A percentile compares a stretch with the other conserved stretches of the same genome.
Evolutionary conservation across 2,888 invertebrate species (phyloP).

Genomic region (Deilephila elpenor): DNA sequence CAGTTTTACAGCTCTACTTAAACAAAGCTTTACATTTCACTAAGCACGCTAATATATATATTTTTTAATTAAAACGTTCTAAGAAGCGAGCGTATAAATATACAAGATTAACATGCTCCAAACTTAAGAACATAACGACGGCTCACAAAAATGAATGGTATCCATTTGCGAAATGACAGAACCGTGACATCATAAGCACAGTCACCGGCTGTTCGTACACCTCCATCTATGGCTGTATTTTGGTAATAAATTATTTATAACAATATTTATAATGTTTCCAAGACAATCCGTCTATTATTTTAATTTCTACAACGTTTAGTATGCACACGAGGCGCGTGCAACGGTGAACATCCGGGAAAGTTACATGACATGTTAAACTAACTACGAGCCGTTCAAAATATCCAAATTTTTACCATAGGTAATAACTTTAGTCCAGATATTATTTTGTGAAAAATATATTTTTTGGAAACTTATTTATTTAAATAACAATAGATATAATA

Average conservation of each 20-base stretch:
- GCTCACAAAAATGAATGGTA: constrained; percentile 47
- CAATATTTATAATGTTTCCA: constrained; percentile 7
- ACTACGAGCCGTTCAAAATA: not conserved
- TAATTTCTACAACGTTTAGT: constrained; percentile 2
- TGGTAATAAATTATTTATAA: constrained; percentile 24
- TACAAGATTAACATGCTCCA: constrained; percentile 48
- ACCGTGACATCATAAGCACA: constrained; percentile 52
- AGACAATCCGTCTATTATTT: constrained; percentile 11
- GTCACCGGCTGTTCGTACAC: constrained; percentile 38
- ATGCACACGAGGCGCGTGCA: constrained; percentile 13
- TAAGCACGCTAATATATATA: not conserved
- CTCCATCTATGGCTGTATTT: constrained; percentile 34
- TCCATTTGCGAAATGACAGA: constrained; percentile 51
- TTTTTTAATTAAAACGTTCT: constrained; percentile 41
- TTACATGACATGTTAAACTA: constrained; percentile 14
- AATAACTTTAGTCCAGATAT: not conserved
- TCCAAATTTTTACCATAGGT: not conserved
- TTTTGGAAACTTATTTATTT: no score
- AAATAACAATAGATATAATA: no score
- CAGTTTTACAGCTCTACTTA: not conserved
- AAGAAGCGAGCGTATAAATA: constrained; percentile 44
- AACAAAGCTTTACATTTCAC: not conserved
- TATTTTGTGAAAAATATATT: no score
- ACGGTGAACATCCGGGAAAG: constrained; percentile 20
- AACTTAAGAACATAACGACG: constrained; percentile 48